Percentiles rank a stretch among this genome's conserved stretches.
phyloP scores from a whole-genome alignment of 2,797 vertebrate genomes.

The Rhinichthys osculus region DNA sequence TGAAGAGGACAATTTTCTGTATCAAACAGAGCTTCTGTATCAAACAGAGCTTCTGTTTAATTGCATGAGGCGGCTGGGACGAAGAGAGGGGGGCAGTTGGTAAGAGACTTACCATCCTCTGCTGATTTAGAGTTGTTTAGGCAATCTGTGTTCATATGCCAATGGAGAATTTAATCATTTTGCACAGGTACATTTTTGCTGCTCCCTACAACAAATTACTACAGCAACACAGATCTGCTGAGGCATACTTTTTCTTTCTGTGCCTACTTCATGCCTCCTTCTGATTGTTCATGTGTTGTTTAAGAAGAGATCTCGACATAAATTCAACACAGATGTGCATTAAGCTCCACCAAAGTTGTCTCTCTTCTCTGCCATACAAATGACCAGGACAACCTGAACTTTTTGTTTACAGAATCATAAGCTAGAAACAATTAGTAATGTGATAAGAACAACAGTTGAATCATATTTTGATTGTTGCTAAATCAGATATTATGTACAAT shows the following conservation, averaged over 20 bases:
- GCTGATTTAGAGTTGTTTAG: conserved; percentile 24
- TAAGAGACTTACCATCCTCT: conserved; percentile 5
- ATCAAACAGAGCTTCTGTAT: conserved; percentile 21
- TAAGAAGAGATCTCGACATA: neutral
- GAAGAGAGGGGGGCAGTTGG: neutral
- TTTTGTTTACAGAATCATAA: conserved; percentile 11
- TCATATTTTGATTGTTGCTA: neutral
- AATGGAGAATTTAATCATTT: conserved; percentile 48
- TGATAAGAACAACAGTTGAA: neutral
- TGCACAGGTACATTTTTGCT: conserved; percentile 16
- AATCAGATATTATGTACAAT: too few relatives aligned
- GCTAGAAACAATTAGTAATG: neutral
- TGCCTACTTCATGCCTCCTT: neutral
- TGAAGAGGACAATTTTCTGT: conserved; percentile 18
- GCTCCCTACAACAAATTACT: neutral
- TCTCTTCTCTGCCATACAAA: neutral
- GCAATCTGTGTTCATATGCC: conserved; percentile 45
- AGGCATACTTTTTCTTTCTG: neutral
- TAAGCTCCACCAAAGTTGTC: conserved; percentile 12
- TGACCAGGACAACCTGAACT: neutral
- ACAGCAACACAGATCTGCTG: neutral
- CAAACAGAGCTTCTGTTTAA: conserved; percentile 37
- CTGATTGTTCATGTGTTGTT: neutral
- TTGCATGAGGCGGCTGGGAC: neutral
- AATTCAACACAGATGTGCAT: conserved; percentile 29